Base-by-base conservation (phyloP, 1,140 invertebrate genomes). In the Mya arenaria region DNA sequence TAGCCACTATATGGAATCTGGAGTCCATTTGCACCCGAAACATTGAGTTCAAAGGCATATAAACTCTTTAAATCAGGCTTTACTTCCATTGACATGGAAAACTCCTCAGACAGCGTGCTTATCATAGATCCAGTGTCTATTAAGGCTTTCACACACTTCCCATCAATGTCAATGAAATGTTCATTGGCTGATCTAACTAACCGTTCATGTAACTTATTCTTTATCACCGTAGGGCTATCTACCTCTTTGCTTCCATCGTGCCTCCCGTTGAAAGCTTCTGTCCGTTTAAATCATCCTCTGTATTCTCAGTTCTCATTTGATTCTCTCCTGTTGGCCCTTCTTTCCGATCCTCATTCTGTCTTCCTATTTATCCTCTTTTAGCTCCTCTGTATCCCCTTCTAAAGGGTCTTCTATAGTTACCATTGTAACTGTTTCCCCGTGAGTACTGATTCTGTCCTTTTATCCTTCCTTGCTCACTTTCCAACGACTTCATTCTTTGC, bases 91-190 rank as follows among this genome's bases (percentile, higher is more conserved):
- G 15, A 13, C 17, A 37, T 19, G 34, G 23, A 39, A 66, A 39
- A 66, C 5, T 6, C 36, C 15, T 66, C 34, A 2, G 37, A 71
- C 19, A 71, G 32, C 19, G 66, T 71, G 23, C 44, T 71, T n/a
- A 48, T 44, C 66, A 71, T 71, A 15, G 66, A 71, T 52, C 66
- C 66, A 1, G 66, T 71, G 41, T 71, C 66, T 15, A 71, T 71
- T 2, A 71, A 23, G 1, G 66, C 66, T 48, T 71, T 52, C 23
- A 71, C 39, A 19, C 32, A 25, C 3, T 37, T 25, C 32, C 39
- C 39, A 15, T 39, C 37, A 39, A 66, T 66, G 63, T 13, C 8
- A 37, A 66, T 37, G 5, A 6, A 23, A n/a, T 23, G 36, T 30
- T 71, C 66, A 52, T 34, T 48, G 44, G 66, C 8, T n/a, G 23